phyloP scores from a whole-genome alignment of 2,888 invertebrate genomes.

The Tryphoninae sp. region DNA sequence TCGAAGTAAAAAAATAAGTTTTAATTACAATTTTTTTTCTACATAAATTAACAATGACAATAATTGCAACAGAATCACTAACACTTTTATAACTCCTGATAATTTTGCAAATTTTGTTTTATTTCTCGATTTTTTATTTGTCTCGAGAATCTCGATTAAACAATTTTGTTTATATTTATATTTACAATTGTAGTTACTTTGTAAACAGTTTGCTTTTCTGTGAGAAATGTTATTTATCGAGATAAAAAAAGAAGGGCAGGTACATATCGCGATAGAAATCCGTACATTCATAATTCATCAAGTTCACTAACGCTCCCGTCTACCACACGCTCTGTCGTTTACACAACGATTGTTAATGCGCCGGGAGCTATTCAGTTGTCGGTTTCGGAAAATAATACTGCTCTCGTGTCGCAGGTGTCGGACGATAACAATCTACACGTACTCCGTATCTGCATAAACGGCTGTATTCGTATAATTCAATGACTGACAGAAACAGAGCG shows the following conservation, averaged over 20 bases:
- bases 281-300: slow-evolving; percentile 16
- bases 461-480: slow-evolving; percentile 33
- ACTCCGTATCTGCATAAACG: slow-evolving; percentile 10
- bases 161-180: too few species aligned
- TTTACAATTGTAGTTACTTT: too few species aligned
- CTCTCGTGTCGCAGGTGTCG: slow-evolving; percentile 39
- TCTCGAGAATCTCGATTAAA: too few species aligned
- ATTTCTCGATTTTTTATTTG: too few species aligned
- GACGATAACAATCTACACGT: slow-evolving; percentile 21
- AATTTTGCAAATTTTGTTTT: too few species aligned
- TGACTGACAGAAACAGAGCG: slow-evolving; percentile 47
- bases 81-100: too few species aligned
- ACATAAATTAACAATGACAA: too few species aligned
- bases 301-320: slow-evolving; percentile 9
- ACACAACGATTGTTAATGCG: slow-evolving; percentile 31
- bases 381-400: slow-evolving; percentile 26
- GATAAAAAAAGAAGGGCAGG: not conserved
- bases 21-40: too few species aligned
- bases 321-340: slow-evolving; percentile 1
- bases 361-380: slow-evolving; percentile 43
- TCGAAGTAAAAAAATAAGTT: too few species aligned
- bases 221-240: too few species aligned
- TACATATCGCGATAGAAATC: not conserved
- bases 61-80: too few species aligned
- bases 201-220: too few species aligned